Evolutionary conservation across 2,888 invertebrate genomes (phyloP).

Genomic region (Drosophila lutescens): DNA sequence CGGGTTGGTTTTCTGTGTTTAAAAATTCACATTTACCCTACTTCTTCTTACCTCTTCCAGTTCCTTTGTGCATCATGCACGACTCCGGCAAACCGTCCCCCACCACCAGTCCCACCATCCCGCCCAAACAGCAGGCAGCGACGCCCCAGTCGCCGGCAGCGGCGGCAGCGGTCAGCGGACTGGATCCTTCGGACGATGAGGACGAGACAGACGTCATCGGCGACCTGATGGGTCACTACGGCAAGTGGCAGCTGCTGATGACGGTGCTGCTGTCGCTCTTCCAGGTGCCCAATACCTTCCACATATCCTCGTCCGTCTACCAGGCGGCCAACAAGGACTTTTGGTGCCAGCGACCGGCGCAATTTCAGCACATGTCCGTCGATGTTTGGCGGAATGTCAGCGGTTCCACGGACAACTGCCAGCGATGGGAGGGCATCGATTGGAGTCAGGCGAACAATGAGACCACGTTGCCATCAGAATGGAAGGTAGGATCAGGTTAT

Average conservation of each 20-base stretch:
- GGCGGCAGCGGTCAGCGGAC: constrained; percentile 36
- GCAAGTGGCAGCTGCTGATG: constrained; percentile 90
- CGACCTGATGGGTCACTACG: constrained; percentile 89
- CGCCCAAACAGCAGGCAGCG: constrained; percentile 51
- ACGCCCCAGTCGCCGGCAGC: constrained; percentile 55
- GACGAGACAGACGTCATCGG: constrained; percentile 88
- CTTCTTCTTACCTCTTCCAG: constrained; percentile 51
- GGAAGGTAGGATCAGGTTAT: constrained; percentile 61
- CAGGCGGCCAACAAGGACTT: constrained; percentile 88
- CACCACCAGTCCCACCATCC: constrained; percentile 43
- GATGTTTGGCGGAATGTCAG: constrained; percentile 88
- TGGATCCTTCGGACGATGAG: constrained; percentile 64
- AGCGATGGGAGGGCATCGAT: constrained; percentile 85
- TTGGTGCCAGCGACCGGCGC: constrained; percentile 89
- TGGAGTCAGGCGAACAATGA: constrained; percentile 75
- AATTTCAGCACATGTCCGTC: constrained; percentile 86
- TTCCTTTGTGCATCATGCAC: constrained; percentile 82
- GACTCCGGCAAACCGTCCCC: constrained; percentile 82
- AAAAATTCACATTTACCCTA: not conserved
- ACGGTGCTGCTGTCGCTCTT: constrained; percentile 90
- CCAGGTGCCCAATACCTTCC: constrained; percentile 92
- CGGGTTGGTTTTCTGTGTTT: too few relatives aligned
- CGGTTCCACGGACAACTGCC: constrained; percentile 87
- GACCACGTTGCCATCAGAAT: constrained; percentile 45
- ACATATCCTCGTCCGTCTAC: constrained; percentile 91